These are phyloP conservation scores for Punctoribates punctum DNA, from an alignment of 2,888 invertebrate genomes.

Conservation along the genomic window DNA sequence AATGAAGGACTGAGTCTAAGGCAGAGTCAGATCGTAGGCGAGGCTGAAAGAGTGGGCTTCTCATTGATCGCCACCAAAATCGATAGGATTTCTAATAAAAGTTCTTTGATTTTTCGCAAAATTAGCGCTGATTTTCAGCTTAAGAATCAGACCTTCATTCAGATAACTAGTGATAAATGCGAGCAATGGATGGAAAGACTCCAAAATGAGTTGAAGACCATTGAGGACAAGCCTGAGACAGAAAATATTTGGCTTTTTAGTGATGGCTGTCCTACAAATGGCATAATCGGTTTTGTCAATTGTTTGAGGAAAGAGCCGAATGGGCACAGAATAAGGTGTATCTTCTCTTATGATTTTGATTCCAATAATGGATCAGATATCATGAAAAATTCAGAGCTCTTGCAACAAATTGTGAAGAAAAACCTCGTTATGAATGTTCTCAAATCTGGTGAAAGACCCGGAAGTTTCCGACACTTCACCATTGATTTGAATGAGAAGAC, in stretches of 20 bases:
- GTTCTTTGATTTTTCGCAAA: conserved; percentile 64
- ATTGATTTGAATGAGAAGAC: not conserved
- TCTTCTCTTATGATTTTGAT: conserved; percentile 24
- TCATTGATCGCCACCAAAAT: conserved; percentile 57
- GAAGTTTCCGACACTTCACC: conserved; percentile 34
- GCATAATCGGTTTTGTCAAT: conserved; percentile 80
- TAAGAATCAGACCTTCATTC: conserved; percentile 42
- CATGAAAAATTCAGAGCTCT: too few relatives aligned
- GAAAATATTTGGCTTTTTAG: conserved; percentile 61
- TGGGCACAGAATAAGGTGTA: conserved; percentile 68
- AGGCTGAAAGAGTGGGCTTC: conserved; percentile 40
- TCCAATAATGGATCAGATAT: not conserved
- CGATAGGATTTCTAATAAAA: conserved; percentile 59
- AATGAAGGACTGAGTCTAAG: not conserved
- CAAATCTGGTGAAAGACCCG: not conserved
- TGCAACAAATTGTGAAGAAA: not conserved
- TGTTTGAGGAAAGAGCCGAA: conserved; percentile 85
- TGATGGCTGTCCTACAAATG: conserved; percentile 64
- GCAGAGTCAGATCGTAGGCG: conserved; percentile 16
- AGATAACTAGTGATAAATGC: conserved; percentile 39
- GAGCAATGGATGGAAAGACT: conserved; percentile 71
- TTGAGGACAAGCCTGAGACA: not conserved
- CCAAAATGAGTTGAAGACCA: conserved; percentile 64
- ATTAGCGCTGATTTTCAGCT: conserved; percentile 45
- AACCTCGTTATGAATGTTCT: conserved; percentile 17